A percentile compares a stretch with the other conserved stretches of the same genome.
These are phyloP conservation scores for Drosophila anomalata DNA, from an alignment of 2,888 invertebrate species.

Conservation along the genomic window DNA sequence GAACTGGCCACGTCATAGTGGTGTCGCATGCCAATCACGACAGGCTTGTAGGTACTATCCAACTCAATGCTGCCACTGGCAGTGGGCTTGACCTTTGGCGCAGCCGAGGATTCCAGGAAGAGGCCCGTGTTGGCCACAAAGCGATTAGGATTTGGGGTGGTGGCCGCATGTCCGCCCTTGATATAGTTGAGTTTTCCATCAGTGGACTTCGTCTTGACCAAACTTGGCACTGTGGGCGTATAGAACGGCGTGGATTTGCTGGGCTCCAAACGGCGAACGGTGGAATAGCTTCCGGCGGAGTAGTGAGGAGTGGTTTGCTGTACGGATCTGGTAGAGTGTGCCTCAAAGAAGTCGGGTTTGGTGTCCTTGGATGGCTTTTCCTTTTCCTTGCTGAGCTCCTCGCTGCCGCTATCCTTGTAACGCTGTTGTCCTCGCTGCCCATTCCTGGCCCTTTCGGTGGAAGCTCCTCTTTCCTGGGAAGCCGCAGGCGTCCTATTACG, in stretches of 20 bases:
- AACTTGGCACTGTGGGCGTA: constrained; percentile 83
- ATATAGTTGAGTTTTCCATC: constrained; percentile 74
- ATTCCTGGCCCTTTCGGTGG: constrained; percentile 68
- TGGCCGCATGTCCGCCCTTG: constrained; percentile 62
- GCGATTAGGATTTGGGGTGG: constrained; percentile 76
- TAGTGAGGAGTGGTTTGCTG: constrained; percentile 72
- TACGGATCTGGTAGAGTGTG: constrained; percentile 54
- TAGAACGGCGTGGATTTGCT: constrained; percentile 83
- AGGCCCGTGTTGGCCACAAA: constrained; percentile 61
- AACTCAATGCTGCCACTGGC: constrained; percentile 46
- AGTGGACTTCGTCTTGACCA: constrained; percentile 72
- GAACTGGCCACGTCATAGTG: constrained; percentile 69
- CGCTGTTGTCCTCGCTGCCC: constrained; percentile 77
- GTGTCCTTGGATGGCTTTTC: constrained; percentile 37
- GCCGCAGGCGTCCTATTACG: constrained; percentile 35
- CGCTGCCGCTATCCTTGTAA: constrained; percentile 68
- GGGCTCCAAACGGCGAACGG: constrained; percentile 80
- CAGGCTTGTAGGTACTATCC: constrained; percentile 69
- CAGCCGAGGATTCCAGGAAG: constrained; percentile 61
- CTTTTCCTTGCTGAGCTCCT: constrained; percentile 62
- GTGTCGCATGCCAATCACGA: constrained; percentile 76
- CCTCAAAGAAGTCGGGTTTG: constrained; percentile 61
- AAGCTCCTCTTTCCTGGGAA: constrained; percentile 59
- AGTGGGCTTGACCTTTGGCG: constrained; percentile 59
- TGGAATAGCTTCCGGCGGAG: constrained; percentile 77